phyloP scores from a whole-genome alignment of 2,113 vertebrate species.

The Mus musculus region GRCm39 chr13:54747501-54748000 shows the following conservation, averaged over 20 bases:
- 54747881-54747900: background rate
- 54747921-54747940: background rate
- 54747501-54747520: background rate
- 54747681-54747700: background rate
- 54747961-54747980: background rate
- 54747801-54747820: background rate
- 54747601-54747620: background rate
- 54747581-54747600: background rate
- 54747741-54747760: background rate
- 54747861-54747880: background rate
- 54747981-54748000: background rate
- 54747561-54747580: background rate
- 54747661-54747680: background rate
- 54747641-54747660: background rate
- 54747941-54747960: background rate
- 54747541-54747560: background rate
- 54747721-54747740: background rate
- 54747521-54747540: background rate
- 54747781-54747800: background rate
- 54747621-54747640: background rate
- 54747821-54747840: background rate
- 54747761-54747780: background rate
- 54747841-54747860: background rate
- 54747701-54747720: background rate
- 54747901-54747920: background rate